Evolutionary conservation across 2,113 vertebrate genomes (phyloP).

Genomic region (Cyanocitta stelleri): DNA sequence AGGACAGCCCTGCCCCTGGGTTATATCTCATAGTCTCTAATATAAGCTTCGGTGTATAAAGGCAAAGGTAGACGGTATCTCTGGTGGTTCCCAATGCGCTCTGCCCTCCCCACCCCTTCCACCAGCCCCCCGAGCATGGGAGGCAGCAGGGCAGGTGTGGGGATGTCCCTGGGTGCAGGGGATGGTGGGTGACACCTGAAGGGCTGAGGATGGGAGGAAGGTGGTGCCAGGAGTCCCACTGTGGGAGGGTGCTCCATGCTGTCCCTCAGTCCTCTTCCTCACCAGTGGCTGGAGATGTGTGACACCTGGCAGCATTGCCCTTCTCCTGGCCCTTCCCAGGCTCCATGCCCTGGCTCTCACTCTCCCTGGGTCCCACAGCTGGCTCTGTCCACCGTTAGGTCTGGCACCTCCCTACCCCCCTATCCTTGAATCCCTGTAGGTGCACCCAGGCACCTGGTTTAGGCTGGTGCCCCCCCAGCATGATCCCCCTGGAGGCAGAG

Average conservation of each 20-base stretch:
- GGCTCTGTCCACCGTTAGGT: accelerated
- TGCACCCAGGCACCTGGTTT: background rate
- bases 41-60: slow-evolving; percentile 56
- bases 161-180: background rate
- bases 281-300: background rate
- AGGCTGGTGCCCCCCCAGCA: background rate
- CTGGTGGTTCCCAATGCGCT: slow-evolving; percentile 12
- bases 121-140: accelerated
- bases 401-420: background rate
- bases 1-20: background rate
- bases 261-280: background rate
- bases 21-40: slow-evolving; percentile 39
- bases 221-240: background rate
- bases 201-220: background rate
- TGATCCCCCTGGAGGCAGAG: background rate
- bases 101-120: background rate
- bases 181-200: accelerated
- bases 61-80: background rate
- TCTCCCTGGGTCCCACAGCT: accelerated
- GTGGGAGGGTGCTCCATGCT: background rate
- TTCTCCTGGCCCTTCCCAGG: background rate
- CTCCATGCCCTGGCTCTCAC: background rate
- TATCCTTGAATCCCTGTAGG: background rate
- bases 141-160: background rate
- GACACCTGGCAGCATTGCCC: background rate